Evolutionary conservation across 2,888 invertebrate species (phyloP), one percentile per base, ranked within the genome.

Genomic region (Lordiphosa andalusiaca): DNA sequence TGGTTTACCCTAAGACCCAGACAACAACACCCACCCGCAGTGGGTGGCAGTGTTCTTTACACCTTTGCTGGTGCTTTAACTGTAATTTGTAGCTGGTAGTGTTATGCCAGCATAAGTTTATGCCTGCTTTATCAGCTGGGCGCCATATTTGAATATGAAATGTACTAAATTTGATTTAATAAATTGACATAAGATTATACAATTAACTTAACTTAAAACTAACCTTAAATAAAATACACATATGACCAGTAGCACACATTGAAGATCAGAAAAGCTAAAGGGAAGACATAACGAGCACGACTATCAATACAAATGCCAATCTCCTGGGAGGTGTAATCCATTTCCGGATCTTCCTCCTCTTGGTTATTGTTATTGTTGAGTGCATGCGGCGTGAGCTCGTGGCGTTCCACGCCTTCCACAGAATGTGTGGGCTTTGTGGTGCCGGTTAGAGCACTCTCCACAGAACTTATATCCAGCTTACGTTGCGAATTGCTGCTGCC

Each of bases 221-320:
- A 9, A 30, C 3, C 9, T 58, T 50, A 77, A 58, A 84, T 77
- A 40, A 42, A 66, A 83, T 92, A 94, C 47, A 94, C 94, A 73
- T 94, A 94, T 47, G 94, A 93, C 94, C 95, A 95, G 84, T 95
- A 95, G 54, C 95, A 90, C 46, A 93, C 90, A 85, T 96, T 96
- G 89, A 96, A 96, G 58, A 94, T 91, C 12, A 96, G 83, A 86
- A 96, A 96, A 7, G 94, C 91, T 3, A 93, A 88, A 0, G 96
- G 96, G 88, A 96, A 96, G 1, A 94, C 91, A 36, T 95, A 90
- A 50, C 96, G 91, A 23, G 95, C 94, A 53, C 95, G 90, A 53
- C 73, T 73, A 77, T 96, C 96, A 69, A 96, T 95, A 95, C 96
- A 96, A 51, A 93, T 94, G 67, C 96, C 94, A 55, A 96, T 95